phyloP scores from a whole-genome alignment of 2,113 vertebrate genomes.

The Genyomyrus donnyi region DNA sequence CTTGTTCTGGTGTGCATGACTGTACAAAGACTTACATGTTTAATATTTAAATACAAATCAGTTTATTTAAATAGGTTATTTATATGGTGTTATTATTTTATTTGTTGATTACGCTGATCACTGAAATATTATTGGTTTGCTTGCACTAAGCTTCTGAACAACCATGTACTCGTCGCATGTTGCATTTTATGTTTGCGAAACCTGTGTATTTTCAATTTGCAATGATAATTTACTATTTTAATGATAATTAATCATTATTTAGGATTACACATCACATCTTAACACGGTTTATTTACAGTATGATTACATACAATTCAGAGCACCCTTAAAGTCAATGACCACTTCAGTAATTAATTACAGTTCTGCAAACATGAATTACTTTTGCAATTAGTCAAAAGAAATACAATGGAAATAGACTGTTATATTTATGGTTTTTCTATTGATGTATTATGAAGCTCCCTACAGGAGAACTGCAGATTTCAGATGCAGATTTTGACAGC shows the following conservation, averaged over 20 bases:
- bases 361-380: not conserved
- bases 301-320: not conserved
- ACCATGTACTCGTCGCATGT: not conserved
- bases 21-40: not conserved
- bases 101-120: not conserved
- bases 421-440: not conserved
- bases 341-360: not conserved
- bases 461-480: not conserved
- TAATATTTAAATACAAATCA: not conserved
- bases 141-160: not conserved
- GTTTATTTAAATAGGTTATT: not conserved
- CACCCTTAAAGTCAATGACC: slow-evolving; percentile 21
- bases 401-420: not conserved
- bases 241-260: not conserved
- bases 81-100: not conserved
- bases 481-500: not conserved
- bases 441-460: not conserved
- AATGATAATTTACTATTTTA: not conserved
- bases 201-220: not conserved
- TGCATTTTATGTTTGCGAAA: not conserved
- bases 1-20: not conserved
- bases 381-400: not conserved
- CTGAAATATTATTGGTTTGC: not conserved
- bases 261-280: not conserved
- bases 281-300: not conserved